Base-by-base conservation (phyloP, 23 tunicate genomes). In the Halocynthia aurantium region DNA sequence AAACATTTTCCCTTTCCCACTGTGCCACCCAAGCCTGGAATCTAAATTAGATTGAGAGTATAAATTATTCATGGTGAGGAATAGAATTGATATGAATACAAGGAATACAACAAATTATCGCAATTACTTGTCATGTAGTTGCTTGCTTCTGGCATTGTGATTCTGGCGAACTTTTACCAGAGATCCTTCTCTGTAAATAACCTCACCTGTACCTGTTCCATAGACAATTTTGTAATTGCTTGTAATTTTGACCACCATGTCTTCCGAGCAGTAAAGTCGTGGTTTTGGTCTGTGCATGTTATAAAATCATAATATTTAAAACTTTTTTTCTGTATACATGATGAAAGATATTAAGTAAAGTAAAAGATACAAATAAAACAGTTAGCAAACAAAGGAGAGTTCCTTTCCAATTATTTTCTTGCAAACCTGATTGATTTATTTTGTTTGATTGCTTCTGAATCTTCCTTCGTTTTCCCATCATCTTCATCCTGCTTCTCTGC, bases 141-240 rank as follows among this genome's bases (percentile, higher is more conserved):
- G n/a, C 31, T 74, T 74, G 21, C 56, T 74, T 18, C 78, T 53
- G 10, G 13, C 13, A 49, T 74, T 49, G 13, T 56, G 78, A 19
- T 64, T 49, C 22, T 2, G 64, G 31, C 56, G 55, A 17, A 64
- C 78, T 13, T 22, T 8, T 54, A 19, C 22, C 63, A 74, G 40
- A 1, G 78, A 62, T 19, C 56, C 31, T 18, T 74, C 60, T 52
- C 95, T 76, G 77, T 83, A 88, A 12, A 55, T 61, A 50, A 83
- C 51, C 74, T 82, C 84, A 52, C 60, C 87, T 17, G 95, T 78
- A 7, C 87, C 95, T 7, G 95, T 87, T 22, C 79, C 78, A 56
- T 73, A 88, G 0, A 73, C 31, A 50, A 83, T 66, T 53, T 88
- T 88, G 72, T 88, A 88, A 49, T 78, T 86, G 9, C 66, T 57